These are phyloP conservation scores for Melitaea cinxia DNA, from an alignment of 1,140 invertebrate species.

Conservation along the genomic window DNA sequence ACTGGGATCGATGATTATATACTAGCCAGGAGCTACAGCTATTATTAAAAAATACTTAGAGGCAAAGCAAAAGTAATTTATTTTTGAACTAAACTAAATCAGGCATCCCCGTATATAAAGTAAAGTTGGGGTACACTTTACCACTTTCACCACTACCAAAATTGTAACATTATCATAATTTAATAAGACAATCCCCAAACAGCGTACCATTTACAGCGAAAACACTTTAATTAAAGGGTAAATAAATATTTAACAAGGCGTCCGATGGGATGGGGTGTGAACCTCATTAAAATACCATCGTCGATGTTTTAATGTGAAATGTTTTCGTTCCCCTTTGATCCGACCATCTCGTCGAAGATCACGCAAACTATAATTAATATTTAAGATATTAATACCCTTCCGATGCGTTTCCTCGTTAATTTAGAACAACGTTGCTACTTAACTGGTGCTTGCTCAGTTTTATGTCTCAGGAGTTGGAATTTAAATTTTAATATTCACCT, in stretches of 20 bases:
- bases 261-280: neutral
- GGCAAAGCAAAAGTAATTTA: too few relatives aligned
- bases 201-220: too few relatives aligned
- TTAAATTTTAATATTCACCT: too few relatives aligned
- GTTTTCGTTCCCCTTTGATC: neutral
- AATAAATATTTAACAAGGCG: neutral
- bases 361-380: constrained; percentile 2
- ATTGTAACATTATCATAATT: neutral
- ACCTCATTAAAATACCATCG: constrained; percentile 1
- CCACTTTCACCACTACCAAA: neutral
- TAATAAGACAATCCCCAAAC: neutral
- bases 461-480: too few relatives aligned
- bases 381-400: neutral
- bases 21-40: too few relatives aligned
- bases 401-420: neutral
- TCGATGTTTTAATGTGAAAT: neutral
- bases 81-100: too few relatives aligned
- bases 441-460: neutral
- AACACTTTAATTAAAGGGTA: neutral
- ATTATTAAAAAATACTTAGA: too few relatives aligned
- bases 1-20: too few relatives aligned
- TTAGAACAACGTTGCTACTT: neutral
- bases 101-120: too few relatives aligned
- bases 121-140: too few relatives aligned
- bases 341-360: neutral